Conservation (phyloP, 2,888 invertebrate species). For the Pammene fasciana region DNA sequence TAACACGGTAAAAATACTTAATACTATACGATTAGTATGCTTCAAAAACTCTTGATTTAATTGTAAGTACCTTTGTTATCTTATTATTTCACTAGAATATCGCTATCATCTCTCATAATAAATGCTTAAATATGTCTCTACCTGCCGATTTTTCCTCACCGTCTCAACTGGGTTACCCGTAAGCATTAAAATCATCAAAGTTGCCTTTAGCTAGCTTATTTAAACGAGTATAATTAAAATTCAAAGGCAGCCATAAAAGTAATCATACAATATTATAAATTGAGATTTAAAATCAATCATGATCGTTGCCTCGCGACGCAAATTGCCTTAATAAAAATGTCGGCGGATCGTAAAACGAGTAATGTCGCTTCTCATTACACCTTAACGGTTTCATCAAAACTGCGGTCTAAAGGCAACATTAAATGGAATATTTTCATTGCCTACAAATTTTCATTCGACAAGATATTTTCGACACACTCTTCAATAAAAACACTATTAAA, state of each 20-base stretch:
- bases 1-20: too few species aligned
- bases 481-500: neutral
- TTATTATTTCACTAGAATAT: too few species aligned
- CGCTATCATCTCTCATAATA: too few species aligned
- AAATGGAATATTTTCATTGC: neutral
- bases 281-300: constrained; percentile 35
- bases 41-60: too few species aligned
- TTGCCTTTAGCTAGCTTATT: neutral
- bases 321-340: constrained; percentile 39
- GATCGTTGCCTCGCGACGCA: constrained; percentile 28
- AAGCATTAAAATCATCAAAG: too few species aligned
- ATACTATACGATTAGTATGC: too few species aligned
- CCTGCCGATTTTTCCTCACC: too few species aligned
- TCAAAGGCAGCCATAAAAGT: neutral
- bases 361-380: constrained; percentile 38
- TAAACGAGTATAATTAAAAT: neutral
- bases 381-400: constrained; percentile 35
- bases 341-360: constrained; percentile 35
- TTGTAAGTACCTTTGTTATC: too few species aligned
- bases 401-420: constrained; percentile 8
- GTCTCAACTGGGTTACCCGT: too few species aligned
- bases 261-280: constrained; percentile 18
- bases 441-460: neutral
- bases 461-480: neutral
- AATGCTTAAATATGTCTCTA: too few species aligned